phyloP scores from a whole-genome alignment of 2,113 vertebrate genomes.

The Gobius niger region DNA sequence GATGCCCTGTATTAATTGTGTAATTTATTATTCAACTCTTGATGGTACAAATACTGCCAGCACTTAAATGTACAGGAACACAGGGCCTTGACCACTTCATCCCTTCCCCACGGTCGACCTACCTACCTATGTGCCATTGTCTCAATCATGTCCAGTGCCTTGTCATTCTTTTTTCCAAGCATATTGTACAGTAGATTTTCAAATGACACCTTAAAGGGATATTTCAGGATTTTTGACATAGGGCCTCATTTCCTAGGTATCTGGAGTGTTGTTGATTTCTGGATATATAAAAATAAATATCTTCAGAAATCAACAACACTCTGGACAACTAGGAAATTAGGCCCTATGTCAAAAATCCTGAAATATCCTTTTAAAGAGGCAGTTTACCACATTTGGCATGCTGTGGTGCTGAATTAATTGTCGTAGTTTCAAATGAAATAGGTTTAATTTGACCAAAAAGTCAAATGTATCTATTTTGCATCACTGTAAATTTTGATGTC shows the following conservation, averaged over 20 bases:
- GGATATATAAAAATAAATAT: too few species aligned
- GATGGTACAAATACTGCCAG: conserved; percentile 68
- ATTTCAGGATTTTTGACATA: too few species aligned
- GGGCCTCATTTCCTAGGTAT: too few species aligned
- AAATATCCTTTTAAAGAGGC: too few species aligned
- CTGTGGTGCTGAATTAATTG: background rate
- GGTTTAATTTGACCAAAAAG: background rate
- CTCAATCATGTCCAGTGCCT: conserved; percentile 79
- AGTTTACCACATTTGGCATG: conserved; percentile 7
- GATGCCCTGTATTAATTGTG: conserved; percentile 15
- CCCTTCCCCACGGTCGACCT: conserved; percentile 8
- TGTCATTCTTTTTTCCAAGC: conserved; percentile 67
- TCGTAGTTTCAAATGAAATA: background rate
- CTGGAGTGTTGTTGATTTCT: too few species aligned
- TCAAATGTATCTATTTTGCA: background rate
- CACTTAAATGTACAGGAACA: conserved; percentile 54
- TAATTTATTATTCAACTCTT: conserved; percentile 43
- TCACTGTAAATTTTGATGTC: background rate
- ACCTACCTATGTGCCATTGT: conserved; percentile 63
- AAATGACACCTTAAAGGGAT: conserved; percentile 54
- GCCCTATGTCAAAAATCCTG: too few species aligned
- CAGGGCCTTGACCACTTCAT: conserved; percentile 44
- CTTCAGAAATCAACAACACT: too few species aligned
- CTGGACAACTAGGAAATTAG: too few species aligned
- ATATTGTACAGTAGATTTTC: conserved; percentile 52